These are phyloP conservation scores for Odontomyia ornata DNA, from an alignment of 2,888 invertebrate species.

Conservation along the genomic window DNA sequence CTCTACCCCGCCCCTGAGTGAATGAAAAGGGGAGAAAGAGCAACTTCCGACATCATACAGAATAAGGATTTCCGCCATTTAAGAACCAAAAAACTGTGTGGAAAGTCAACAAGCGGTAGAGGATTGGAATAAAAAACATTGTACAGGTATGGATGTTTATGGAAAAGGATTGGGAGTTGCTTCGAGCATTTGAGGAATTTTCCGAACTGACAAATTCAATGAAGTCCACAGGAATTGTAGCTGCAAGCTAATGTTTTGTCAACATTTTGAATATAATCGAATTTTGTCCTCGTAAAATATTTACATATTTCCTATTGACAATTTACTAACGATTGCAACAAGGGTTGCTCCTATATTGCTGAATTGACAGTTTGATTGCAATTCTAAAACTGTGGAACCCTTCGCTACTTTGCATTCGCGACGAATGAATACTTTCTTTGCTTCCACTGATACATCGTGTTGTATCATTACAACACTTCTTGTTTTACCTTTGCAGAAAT, in stretches of 20 bases:
- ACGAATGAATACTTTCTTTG: too few species aligned
- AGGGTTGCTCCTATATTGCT: too few species aligned
- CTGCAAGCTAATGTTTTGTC: background rate
- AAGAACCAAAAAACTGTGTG: slow-evolving; percentile 17
- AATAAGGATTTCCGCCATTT: slow-evolving; percentile 44
- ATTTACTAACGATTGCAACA: too few species aligned
- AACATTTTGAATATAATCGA: background rate
- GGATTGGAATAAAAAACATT: background rate
- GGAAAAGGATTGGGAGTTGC: background rate
- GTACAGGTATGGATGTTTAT: slow-evolving; percentile 3
- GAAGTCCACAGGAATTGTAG: slow-evolving; percentile 7
- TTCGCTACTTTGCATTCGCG: too few species aligned
- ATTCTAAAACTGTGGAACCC: too few species aligned
- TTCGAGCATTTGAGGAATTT: background rate
- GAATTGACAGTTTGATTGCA: too few species aligned
- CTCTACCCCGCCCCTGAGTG: too few species aligned
- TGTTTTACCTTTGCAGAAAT: too few species aligned
- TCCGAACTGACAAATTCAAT: slow-evolving; percentile 16
- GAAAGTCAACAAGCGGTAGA: background rate
- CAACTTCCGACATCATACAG: slow-evolving; percentile 34
- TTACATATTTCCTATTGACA: background rate
- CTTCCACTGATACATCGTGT: too few species aligned
- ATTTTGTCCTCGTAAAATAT: background rate
- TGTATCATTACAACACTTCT: too few species aligned
- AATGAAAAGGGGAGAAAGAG: slow-evolving; percentile 10